Evolutionary conservation across 2,888 invertebrate species (phyloP), one percentile per base, ranked within the genome.

Genomic region (Drosophila gaucha): DNA sequence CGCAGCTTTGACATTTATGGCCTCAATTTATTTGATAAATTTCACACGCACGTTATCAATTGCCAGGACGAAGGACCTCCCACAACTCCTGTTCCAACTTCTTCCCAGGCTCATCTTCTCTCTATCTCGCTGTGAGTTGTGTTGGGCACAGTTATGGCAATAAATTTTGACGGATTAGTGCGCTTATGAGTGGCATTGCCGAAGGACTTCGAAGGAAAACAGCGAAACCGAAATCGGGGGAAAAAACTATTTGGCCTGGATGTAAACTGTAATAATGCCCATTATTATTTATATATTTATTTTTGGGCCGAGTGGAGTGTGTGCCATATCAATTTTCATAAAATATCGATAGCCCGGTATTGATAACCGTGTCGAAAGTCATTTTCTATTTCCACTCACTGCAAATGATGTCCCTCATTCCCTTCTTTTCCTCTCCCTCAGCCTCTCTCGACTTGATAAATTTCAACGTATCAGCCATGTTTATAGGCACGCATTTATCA

Each of bases 21-120:
- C 80, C 80, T 70, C 87, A 86, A 87, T 87, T 87, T 88, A 89
- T 87, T 89, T 87, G 89, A 89, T 87, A 87, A 87, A 87, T 87
- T 85, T 80, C 89, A 70, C 82, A 84, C 84, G 89, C 84, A 88
- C 88, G 88, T 88, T 88, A 84, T 88, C 88, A 84, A 88, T 84
- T 88, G 88, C 68, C 77, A 63, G 69, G 44, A 35, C 74, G 39
- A 43, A 35, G 54, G 26, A 10, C 16, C 30, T 18, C 26, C 30
- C 18, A 18, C 41, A n/a, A 14, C 43, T 14, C 16, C 3, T 2
- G 18, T 28, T 43, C 6, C 43, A 9, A 16, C 16, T 43, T 10
- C 18, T 46, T 9, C 10, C 31, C 31, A 9, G 31, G 30, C 31
- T 46, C 46, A 46, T 46, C 46, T 31, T 20, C 14, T 8, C 39